These are phyloP conservation scores for Tretioscincus oriximinensis DNA, from an alignment of 2,113 vertebrate genomes.

Conservation along the genomic window DNA sequence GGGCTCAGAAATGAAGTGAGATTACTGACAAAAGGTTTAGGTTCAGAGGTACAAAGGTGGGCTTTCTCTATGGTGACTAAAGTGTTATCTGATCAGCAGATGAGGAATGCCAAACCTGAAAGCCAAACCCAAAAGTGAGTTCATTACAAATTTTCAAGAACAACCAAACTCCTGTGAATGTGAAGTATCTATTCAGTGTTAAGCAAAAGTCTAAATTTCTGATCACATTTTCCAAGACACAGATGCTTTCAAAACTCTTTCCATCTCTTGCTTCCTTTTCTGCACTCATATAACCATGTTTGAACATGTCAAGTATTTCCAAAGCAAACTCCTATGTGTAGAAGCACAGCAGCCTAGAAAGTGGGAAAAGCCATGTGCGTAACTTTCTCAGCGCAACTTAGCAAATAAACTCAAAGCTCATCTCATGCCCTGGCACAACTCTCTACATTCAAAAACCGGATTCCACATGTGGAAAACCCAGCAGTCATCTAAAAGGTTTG, in stretches of 20 bases:
- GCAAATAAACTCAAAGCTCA: not conserved
- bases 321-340: not conserved
- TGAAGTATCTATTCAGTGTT: not conserved
- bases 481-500: not conserved
- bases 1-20: too few species aligned
- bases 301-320: not conserved
- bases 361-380: not conserved
- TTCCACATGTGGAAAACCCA: not conserved
- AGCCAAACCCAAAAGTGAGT: not conserved
- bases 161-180: not conserved
- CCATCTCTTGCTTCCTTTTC: not conserved
- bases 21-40: too few species aligned
- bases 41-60: too few species aligned
- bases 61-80: too few species aligned
- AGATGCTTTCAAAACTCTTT: not conserved
- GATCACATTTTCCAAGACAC: not conserved
- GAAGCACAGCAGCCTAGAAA: not conserved
- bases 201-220: not conserved
- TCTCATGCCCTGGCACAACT: not conserved
- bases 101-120: not conserved
- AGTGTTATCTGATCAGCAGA: not conserved
- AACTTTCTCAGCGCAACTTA: not conserved
- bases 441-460: not conserved
- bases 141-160: not conserved
- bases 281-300: not conserved